These are phyloP conservation scores for Pollenia labialis DNA, from an alignment of 2,888 invertebrate genomes.

Conservation along the genomic window DNA sequence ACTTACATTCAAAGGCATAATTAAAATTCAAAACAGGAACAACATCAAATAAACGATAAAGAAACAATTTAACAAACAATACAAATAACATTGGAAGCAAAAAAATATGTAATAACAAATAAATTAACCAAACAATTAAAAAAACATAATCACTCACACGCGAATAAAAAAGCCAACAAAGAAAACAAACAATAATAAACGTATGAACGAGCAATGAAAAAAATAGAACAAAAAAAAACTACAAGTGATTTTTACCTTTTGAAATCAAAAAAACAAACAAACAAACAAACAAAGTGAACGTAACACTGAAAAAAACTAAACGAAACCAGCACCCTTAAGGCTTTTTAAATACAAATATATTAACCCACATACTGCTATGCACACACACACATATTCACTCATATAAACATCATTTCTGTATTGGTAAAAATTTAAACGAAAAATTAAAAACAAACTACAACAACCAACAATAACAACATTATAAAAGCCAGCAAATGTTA, in stretches of 20 bases:
- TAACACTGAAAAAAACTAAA: conserved; percentile 10
- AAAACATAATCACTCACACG: conserved; percentile 2
- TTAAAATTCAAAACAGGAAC: conserved; percentile 59
- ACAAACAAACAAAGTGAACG: conserved; percentile 42
- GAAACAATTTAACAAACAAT: conserved; percentile 48
- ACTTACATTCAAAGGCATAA: conserved; percentile 14
- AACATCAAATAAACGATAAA: conserved; percentile 54
- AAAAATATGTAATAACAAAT: conserved; percentile 41
- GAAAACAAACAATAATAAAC: conserved; percentile 39
- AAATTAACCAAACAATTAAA: conserved; percentile 62
- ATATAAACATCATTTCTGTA: background rate
- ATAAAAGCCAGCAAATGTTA: conserved; percentile 21
- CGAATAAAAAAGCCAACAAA: conserved; percentile 4
- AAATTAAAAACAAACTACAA: conserved; percentile 20
- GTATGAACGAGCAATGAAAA: conserved; percentile 16
- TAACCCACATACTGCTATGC: conserved; percentile 24
- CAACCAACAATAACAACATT: conserved; percentile 31
- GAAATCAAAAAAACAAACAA: conserved; percentile 37
- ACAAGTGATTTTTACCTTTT: conserved; percentile 52
- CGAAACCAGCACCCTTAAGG: conserved; percentile 34
- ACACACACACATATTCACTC: background rate
- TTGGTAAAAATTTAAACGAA: conserved; percentile 32
- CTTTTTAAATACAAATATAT: conserved; percentile 50
- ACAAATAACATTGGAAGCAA: conserved; percentile 2
- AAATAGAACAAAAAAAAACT: conserved; percentile 20